phyloP scores from a whole-genome alignment of 2,888 invertebrate genomes.

The Pollenia labialis region DNA sequence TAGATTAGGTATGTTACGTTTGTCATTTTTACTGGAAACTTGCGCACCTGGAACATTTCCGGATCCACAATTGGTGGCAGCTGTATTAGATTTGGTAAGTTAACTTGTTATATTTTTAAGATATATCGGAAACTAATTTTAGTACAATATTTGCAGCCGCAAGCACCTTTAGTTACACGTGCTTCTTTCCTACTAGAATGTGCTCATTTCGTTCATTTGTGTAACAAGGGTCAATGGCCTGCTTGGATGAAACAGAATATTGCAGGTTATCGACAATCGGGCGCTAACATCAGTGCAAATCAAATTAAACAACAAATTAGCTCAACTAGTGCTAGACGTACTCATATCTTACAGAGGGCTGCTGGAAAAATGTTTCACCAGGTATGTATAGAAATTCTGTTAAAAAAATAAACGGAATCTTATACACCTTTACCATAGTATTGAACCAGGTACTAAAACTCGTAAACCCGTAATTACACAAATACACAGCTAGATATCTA shows the following conservation, averaged over 20 bases:
- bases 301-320: slow-evolving; percentile 84
- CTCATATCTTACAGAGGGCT: slow-evolving; percentile 91
- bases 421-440: no score
- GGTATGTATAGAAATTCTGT: slow-evolving; percentile 70
- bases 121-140: slow-evolving; percentile 11
- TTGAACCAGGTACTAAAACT: no score
- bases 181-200: slow-evolving; percentile 97
- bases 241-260: slow-evolving; percentile 97
- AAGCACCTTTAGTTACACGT: slow-evolving; percentile 96
- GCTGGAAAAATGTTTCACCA: slow-evolving; percentile 99
- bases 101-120: background rate
- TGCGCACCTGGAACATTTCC: slow-evolving; percentile 98
- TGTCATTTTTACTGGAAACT: slow-evolving; percentile 96
- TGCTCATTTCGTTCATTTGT: slow-evolving; percentile 97
- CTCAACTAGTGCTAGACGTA: slow-evolving; percentile 87
- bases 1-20: slow-evolving; percentile 94
- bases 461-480: no score
- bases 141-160: slow-evolving; percentile 87
- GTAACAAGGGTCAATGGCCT: slow-evolving; percentile 99
- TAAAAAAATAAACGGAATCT: no score
- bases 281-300: slow-evolving; percentile 85
- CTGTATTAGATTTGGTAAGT: slow-evolving; percentile 95
- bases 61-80: slow-evolving; percentile 97
- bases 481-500: no score
- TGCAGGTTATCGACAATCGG: slow-evolving; percentile 87